Evolutionary conservation across 2,888 invertebrate species (phyloP), one percentile per base, ranked within the genome.

Genomic region (Philopedon plagiatum): DNA sequence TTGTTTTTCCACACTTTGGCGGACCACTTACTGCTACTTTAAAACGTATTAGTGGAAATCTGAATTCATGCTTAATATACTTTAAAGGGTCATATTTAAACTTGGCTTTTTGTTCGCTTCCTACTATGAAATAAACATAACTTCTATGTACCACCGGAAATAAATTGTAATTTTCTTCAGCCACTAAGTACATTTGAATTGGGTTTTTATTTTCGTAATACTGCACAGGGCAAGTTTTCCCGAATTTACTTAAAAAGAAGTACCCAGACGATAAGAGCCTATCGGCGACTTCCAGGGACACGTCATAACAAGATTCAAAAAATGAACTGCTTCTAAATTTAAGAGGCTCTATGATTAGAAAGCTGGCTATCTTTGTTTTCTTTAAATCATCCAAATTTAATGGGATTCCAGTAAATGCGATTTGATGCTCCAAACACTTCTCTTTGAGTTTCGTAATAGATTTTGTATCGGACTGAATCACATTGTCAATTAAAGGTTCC

Each of bases 201-300:
- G 87, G 84, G 63, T 86, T 81, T 39, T 86, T 83, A 71, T 88
- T 85, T 77, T 89, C 86, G 78, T 81, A 86, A 57, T 90, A 84
- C 78, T 89, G 88, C 0, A 92, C 91, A 0, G 92, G 92, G 80
- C 92, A 92, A 78, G 88, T 87, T 64, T 88, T 87, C 19, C 89
- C 88, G 81, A 91, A 92, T 76, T 88, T 88, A 80, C 92, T 92
- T 18, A 89, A 80, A 73, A 91, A 88, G 80, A 85, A 90, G 81
- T 89, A 90, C 3, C 92, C 92, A 73, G 85, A 85, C 1, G 84
- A 80, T 37, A 92, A 78, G 46, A 92, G 83, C 62, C 85, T 84
- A 78, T 91, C 89, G 4, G 91, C 91, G 13, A 87, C 84, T 75
- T 89, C 88, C 11, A 83, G 75, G 61, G 86, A 85, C 1, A 91